Base-by-base conservation (phyloP, 2,113 vertebrate genomes). In the Limanda limanda region DNA sequence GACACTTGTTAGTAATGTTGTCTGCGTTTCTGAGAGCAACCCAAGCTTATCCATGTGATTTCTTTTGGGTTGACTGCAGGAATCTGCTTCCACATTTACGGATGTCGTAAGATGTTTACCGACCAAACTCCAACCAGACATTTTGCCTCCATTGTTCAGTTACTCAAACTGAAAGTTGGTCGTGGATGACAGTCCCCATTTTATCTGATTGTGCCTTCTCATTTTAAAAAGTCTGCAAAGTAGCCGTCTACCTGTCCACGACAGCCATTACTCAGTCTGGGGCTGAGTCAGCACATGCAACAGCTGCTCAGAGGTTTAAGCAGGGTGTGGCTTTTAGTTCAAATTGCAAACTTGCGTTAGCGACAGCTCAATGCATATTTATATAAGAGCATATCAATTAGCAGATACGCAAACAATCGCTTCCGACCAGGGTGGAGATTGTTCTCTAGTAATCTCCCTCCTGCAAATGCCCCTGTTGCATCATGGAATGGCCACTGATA, bases 161-260 rank as follows among this genome's bases (percentile, higher is more conserved):
- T 4, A 23, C 23, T 57, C 62, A 68, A 62, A 69, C 31, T 7
- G 17, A 40, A 68, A 37, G 67, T 81, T 68, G 31, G 62, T 62
- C 59, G 51, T 42, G 47, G 25, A 58, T 55, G 55, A 42, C 74
- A 45, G 65, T 62, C 1, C 48, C 48, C 71, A 48, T 74, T 78
- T 78, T 76, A 71, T 83, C 71, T 68, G 63, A 86, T 78, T 75
- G 77, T 68, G 71, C 68, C 77, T 71, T 78, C 77, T 90, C 82
- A 86, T 84, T 91, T 76, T 68, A 78, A 88, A 89, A 84, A 82
- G 76, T 82, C 86, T 71, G 31, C 55, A 85, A 86, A 89, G 75
- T 87, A 84, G 71, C 82, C 1, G 84, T 88, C 70, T 88, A 18
- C 82, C 10, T 73, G 54, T 52, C 69, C 57, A 76, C 20, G 65